These are phyloP conservation scores for Acrossocheilus fasciatus DNA, from an alignment of 2,797 vertebrate species.

Conservation along the genomic window DNA sequence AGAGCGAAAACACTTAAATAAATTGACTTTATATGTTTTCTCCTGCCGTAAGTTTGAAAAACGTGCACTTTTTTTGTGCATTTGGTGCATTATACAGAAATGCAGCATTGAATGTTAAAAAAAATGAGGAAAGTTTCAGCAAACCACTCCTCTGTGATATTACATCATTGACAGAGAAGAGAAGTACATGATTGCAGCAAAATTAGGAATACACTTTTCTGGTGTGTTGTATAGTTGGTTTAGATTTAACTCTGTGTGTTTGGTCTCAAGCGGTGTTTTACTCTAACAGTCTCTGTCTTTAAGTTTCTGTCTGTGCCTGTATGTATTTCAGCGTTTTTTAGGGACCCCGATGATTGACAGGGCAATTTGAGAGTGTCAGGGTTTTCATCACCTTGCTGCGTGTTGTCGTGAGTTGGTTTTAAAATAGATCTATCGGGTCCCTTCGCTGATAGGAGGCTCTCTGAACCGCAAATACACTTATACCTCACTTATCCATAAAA, in stretches of 20 bases:
- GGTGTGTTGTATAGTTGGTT: not conserved
- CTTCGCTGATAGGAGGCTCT: constrained; percentile 68
- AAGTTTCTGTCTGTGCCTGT: constrained; percentile 29
- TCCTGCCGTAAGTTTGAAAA: not conserved
- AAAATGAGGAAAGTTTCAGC: not conserved
- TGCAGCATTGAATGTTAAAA: not conserved
- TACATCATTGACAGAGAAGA: not conserved
- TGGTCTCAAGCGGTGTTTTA: constrained; percentile 17
- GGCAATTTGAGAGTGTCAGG: constrained; percentile 78
- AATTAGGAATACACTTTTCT: not conserved
- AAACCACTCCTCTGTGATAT: not conserved
- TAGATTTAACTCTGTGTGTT: constrained; percentile 16
- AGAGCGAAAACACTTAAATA: not conserved
- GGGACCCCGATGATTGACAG: constrained; percentile 78
- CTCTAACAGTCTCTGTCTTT: constrained; percentile 37
- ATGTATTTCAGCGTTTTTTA: constrained; percentile 69
- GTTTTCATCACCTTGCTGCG: constrained; percentile 72
- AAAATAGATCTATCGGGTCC: constrained; percentile 74
- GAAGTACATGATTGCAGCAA: not conserved
- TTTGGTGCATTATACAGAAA: constrained; percentile 1
- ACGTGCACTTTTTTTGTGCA: not conserved
- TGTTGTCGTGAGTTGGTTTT: constrained; percentile 75
- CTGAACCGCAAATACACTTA: constrained; percentile 55
- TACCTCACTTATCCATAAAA: constrained; percentile 43
- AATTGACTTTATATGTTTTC: not conserved